Percentiles rank a stretch among this genome's conserved stretches.
phyloP scores from a whole-genome alignment of 2,113 vertebrate genomes.

The Polyodon spathula region DNA sequence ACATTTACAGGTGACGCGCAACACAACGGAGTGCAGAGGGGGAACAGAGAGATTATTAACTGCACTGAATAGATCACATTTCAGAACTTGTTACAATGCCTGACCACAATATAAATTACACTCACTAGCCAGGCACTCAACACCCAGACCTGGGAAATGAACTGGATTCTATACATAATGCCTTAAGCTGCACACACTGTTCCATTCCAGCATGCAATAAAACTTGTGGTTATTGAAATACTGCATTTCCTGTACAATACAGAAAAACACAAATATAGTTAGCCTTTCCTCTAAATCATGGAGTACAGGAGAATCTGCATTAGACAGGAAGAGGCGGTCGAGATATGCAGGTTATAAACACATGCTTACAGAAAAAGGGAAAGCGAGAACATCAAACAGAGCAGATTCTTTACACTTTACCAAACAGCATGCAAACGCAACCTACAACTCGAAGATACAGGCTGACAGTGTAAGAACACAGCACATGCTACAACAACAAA shows the following conservation, averaged over 20 bases:
- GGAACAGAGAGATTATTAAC: constrained; percentile 17
- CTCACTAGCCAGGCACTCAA: constrained; percentile 9
- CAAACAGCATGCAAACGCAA: not conserved
- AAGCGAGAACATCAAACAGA: constrained; percentile 7
- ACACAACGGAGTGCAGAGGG: constrained; percentile 1
- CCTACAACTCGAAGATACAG: constrained; percentile 1
- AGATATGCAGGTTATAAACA: constrained; percentile 7
- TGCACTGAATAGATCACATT: constrained; percentile 18
- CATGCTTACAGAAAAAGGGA: constrained; percentile 12
- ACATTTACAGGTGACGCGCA: constrained; percentile 19
- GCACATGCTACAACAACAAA: no score
- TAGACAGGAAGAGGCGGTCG: not conserved
- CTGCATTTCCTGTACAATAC: no score
- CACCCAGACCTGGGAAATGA: constrained; percentile 3
- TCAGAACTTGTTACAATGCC: constrained; percentile 11
- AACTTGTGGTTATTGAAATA: no score
- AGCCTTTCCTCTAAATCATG: no score
- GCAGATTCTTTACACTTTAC: constrained; percentile 12
- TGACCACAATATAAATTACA: constrained; percentile 25
- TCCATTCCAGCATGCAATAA: no score
- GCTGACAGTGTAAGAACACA: not conserved
- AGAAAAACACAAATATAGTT: no score
- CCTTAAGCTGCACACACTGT: no score
- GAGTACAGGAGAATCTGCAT: no score
- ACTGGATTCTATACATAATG: no score